phyloP scores from a whole-genome alignment of 2,888 invertebrate genomes.

The Aleiodes alternator region DNA sequence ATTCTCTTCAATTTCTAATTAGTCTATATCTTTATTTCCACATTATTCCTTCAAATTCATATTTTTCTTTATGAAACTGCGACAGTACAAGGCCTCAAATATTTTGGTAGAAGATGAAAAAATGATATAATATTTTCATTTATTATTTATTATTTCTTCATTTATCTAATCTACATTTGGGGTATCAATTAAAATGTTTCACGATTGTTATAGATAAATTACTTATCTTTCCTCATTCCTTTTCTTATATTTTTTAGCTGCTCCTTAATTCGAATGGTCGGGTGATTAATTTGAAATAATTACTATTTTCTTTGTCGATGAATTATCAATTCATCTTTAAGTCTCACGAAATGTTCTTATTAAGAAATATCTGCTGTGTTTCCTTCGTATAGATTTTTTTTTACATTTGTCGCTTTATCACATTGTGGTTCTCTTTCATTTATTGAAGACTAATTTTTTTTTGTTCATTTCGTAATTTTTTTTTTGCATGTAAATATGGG shows the following conservation, averaged over 20 bases:
- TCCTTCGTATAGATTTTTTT: constrained; percentile 27
- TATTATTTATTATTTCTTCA: constrained; percentile 4
- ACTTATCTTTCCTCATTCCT: not conserved
- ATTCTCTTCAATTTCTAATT: constrained; percentile 4
- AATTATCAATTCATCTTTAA: constrained; percentile 20
- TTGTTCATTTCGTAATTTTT: constrained; percentile 3
- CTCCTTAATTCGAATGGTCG: constrained; percentile 5
- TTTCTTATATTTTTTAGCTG: constrained; percentile 7
- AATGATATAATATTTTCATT: constrained; percentile 17
- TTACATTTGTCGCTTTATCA: constrained; percentile 29
- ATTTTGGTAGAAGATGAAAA: constrained; percentile 36
- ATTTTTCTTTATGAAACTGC: constrained; percentile 13
- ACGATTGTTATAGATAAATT: constrained; percentile 4
- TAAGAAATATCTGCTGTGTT: constrained; percentile 14
- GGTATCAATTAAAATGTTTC: constrained; percentile 20
- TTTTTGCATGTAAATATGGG: not conserved
- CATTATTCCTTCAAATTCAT: not conserved
- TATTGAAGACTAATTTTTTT: constrained; percentile 11
- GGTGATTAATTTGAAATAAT: constrained; percentile 3
- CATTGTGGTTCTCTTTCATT: constrained; percentile 31
- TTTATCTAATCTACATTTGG: constrained; percentile 3
- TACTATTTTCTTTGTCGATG: not conserved
- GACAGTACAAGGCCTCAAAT: constrained; percentile 40
- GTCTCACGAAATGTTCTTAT: constrained; percentile 11
- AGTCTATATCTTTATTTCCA: not conserved